These are phyloP conservation scores for Arge pagana DNA, from an alignment of 2,888 invertebrate species.

Conservation along the genomic window DNA sequence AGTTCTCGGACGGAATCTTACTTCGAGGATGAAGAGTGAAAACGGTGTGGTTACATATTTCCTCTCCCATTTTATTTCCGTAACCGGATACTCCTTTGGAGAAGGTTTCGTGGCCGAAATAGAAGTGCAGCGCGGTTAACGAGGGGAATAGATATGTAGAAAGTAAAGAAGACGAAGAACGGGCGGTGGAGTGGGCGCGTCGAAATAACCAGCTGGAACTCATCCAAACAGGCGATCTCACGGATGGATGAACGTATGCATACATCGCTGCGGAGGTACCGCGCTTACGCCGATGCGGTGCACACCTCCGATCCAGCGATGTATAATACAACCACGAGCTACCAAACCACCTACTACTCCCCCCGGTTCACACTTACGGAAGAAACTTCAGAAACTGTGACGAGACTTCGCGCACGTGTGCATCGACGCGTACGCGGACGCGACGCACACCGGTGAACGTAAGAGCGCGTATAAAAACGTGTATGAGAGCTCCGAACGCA, in stretches of 20 bases:
- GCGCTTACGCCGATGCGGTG: not conserved
- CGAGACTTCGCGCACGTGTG: too few species aligned
- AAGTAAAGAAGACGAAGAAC: conserved; percentile 11
- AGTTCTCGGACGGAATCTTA: too few species aligned
- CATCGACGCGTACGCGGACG: not conserved
- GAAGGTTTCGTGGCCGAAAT: conserved; percentile 31
- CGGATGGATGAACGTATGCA: conserved; percentile 22
- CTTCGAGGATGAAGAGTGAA: too few species aligned
- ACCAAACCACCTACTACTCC: too few species aligned
- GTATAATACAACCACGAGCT: too few species aligned
- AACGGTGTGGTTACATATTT: too few species aligned
- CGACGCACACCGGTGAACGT: not conserved
- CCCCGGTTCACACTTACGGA: too few species aligned
- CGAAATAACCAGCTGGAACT: conserved; percentile 44
- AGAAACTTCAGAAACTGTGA: too few species aligned
- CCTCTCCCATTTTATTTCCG: conserved; percentile 31
- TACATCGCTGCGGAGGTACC: not conserved
- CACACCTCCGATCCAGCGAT: too few species aligned
- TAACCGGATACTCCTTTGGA: conserved; percentile 33
- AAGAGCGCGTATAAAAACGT: not conserved
- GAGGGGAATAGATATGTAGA: conserved; percentile 11
- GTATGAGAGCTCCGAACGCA: not conserved
- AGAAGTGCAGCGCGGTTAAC: conserved; percentile 30
- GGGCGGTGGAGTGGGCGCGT: conserved; percentile 34
- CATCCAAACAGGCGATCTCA: conserved; percentile 40